Conservation (phyloP, 2,113 vertebrate genomes). For the Diadophis punctatus region DNA sequence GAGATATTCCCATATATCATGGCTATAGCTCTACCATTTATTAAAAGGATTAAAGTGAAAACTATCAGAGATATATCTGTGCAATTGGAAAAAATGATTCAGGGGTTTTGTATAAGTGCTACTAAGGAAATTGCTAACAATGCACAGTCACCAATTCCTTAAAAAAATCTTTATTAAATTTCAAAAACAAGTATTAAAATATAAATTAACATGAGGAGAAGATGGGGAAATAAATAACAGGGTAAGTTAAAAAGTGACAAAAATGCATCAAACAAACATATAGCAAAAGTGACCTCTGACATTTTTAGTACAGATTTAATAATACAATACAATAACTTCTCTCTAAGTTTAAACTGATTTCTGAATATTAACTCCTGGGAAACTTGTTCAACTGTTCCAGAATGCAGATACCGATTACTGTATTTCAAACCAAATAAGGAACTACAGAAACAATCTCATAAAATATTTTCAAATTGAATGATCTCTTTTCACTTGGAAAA, state of each 20-base stretch:
- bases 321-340: no score
- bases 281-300: no score
- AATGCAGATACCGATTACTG: not conserved
- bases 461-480: not conserved
- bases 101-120: not conserved
- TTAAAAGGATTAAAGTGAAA: not conserved
- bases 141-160: not conserved
- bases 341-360: no score
- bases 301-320: no score
- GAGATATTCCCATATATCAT: not conserved
- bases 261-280: no score
- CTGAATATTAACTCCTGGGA: not conserved
- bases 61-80: not conserved
- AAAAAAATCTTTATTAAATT: no score
- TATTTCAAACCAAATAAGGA: not conserved
- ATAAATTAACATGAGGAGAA: no score
- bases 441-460: not conserved
- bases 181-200: no score
- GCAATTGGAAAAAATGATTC: not conserved
- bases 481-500: not conserved
- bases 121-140: conserved; percentile 17
- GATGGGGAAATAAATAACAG: no score
- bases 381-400: not conserved
- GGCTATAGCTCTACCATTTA: not conserved
- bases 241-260: no score